Conservation (phyloP, 2,888 invertebrate species). For the Limnephilus rhombicus region DNA sequence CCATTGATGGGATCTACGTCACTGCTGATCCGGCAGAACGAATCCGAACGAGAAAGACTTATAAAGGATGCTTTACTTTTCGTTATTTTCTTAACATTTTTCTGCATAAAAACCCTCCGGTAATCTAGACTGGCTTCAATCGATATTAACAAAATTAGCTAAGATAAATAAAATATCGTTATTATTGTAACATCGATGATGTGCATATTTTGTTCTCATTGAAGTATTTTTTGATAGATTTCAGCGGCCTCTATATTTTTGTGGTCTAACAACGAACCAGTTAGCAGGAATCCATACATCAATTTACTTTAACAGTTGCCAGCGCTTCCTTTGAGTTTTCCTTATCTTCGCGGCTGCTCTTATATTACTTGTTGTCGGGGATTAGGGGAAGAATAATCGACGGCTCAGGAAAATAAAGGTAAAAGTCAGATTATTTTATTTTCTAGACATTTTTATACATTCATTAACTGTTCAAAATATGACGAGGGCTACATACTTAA, state of each 20-base stretch:
- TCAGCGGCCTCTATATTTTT: neutral
- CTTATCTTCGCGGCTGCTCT: neutral
- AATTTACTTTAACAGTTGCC: constrained; percentile 1
- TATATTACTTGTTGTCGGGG: neutral
- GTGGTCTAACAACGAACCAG: neutral
- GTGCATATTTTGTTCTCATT: neutral
- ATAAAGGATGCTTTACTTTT: neutral
- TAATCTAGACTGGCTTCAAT: neutral
- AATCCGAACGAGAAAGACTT: neutral
- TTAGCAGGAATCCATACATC: neutral
- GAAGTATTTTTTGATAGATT: neutral
- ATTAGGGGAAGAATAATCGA: neutral
- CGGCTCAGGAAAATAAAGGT: neutral
- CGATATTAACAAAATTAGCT: neutral
- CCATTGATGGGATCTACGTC: constrained; percentile 39
- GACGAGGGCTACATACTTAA: neutral
- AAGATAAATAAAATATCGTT: neutral
- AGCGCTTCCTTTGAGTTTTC: neutral
- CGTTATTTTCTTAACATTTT: neutral
- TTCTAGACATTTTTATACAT: neutral
- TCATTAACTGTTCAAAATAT: neutral
- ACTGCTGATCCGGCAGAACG: constrained; percentile 31
- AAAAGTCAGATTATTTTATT: neutral
- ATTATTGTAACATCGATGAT: neutral
- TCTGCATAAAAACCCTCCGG: neutral